Base-by-base conservation (phyloP, 1,140 invertebrate genomes). In the Diplogasteroides magnus region DNA sequence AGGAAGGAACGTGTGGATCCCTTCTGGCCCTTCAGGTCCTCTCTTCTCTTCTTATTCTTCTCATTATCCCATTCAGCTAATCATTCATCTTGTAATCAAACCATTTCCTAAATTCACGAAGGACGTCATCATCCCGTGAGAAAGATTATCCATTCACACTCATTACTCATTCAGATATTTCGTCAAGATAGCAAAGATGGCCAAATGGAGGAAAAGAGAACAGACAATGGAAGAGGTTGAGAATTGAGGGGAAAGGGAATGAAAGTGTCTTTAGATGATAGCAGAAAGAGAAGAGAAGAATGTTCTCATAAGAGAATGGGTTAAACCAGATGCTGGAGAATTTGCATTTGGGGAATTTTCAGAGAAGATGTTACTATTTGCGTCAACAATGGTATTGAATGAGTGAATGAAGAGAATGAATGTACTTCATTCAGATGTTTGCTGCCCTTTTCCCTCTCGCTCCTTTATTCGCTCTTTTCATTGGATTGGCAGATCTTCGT, bases 61-160 rank as follows among this genome's bases (percentile, higher is more conserved):
- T 1, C 25, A 61, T 26, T 26, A 26, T 56, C 55, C 15, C 55
- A 56, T 19, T 23, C 15, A 15, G 58, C 14, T 71, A 26, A 26
- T 71, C 1, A 61, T 64, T 26, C 69, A 71, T 55, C 65, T 65
- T 0, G 31, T 71, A 14, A 60, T 72, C 28, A 72, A 72, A 37
- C 70, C 70, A n/a, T n/a, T 72, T 32, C 70, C 70, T 25, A 72
- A 72, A 32, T 72, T 67, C 57, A 48, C 65, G 1, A 67, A 68
- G 27, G 70, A 72, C 58, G 55, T 72, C n/a, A 55, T 72, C 3
- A 57, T 72, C 25, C 70, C 70, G 70, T 72, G 25, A 64, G 69
- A n/a, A n/a, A n/a, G n/a, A n/a, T 31, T 32, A 48, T 14, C 23
- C n/a, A 23, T 6, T n/a, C 1, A 23, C 29, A 64, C 13, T 31